Evolutionary conservation across 2,797 vertebrate species (phyloP).

Genomic region (Scleropages formosus): DNA sequence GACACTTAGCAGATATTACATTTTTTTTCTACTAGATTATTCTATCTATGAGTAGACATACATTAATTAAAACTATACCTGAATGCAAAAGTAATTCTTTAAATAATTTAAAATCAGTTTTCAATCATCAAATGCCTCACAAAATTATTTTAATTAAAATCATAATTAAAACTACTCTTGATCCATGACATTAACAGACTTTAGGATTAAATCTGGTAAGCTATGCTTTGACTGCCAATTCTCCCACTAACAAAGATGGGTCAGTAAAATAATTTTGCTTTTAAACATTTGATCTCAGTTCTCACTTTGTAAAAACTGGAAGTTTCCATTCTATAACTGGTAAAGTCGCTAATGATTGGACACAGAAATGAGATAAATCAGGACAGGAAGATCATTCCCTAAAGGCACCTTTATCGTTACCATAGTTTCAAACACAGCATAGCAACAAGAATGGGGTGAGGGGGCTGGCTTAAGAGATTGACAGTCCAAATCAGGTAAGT

Average conservation of each 20-base stretch:
- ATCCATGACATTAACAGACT: too few relatives aligned
- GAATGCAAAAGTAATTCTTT: too few relatives aligned
- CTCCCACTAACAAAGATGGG: not conserved
- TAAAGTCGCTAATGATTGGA: slow-evolving; percentile 25
- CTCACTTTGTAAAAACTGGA: slow-evolving; percentile 10
- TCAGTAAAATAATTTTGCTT: slow-evolving; percentile 2
- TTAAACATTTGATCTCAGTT: slow-evolving; percentile 3
- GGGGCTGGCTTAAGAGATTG: slow-evolving; percentile 47
- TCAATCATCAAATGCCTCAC: too few relatives aligned
- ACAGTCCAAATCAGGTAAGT: slow-evolving; percentile 42
- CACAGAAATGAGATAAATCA: slow-evolving; percentile 37
- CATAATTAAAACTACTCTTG: too few relatives aligned
- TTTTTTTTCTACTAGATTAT: too few relatives aligned
- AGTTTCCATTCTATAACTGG: slow-evolving; percentile 27
- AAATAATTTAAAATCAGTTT: too few relatives aligned
- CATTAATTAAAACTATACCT: too few relatives aligned
- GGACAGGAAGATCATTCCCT: slow-evolving; percentile 38
- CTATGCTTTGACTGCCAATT: not conserved
- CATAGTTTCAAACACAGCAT: slow-evolving; percentile 55
- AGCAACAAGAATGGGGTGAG: slow-evolving; percentile 53
- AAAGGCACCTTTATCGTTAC: slow-evolving; percentile 51
- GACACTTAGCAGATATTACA: too few relatives aligned
- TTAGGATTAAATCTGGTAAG: not conserved
- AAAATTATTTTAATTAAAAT: too few relatives aligned
- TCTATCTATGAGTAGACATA: too few relatives aligned